Evolutionary conservation across 2,113 vertebrate genomes (phyloP), one percentile per base, ranked within the genome.

Genomic region (Corythornis cristatus): DNA sequence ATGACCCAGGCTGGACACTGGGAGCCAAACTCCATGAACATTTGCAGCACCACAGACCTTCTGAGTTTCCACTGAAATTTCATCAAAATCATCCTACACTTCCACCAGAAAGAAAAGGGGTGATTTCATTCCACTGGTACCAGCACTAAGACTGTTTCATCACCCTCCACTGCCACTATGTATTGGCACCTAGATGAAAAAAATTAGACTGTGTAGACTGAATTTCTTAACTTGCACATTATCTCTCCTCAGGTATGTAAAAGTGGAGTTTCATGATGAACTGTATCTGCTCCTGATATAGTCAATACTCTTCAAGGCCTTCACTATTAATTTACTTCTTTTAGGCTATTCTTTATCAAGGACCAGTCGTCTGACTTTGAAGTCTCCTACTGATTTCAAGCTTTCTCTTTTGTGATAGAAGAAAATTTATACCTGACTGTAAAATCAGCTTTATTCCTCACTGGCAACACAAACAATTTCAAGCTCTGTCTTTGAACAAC

Each of bases 1-100:
- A 3, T 33, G 11, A 31, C 46, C 13, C 28, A 64, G 14, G 20
- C 13, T 46, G 33, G 20, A 8, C 6, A 5, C 1, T 1, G 3
- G 9, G 6, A 3, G 2, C 8, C 35, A 71, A 54, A 42, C 15
- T 71, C 45, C 29, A 23, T 20, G 25, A 25, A 15, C 6, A 43
- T 12, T 31, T 19, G 21, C 12, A 23, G 29, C 29, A 42, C 21
- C 19, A 16, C 62, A 75, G 58, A 70, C 17, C 57, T 64, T 42
- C 25, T 28, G 17, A 53, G 21, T 48, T 76, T 61, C 25, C 37
- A 56, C 13, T 26, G 25, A 43, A 73, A 62, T 7, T 8, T 80
- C 37, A 33, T 31, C 25, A 70, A 48, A 85, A 70, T 53, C 1
- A 0, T 54, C 48, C 19, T 21, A 66, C 4, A 3, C 48, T 93